These are phyloP conservation scores for Tympanuchus pallidicinctus DNA, from an alignment of 2,113 vertebrate genomes.

Conservation along the genomic window DNA sequence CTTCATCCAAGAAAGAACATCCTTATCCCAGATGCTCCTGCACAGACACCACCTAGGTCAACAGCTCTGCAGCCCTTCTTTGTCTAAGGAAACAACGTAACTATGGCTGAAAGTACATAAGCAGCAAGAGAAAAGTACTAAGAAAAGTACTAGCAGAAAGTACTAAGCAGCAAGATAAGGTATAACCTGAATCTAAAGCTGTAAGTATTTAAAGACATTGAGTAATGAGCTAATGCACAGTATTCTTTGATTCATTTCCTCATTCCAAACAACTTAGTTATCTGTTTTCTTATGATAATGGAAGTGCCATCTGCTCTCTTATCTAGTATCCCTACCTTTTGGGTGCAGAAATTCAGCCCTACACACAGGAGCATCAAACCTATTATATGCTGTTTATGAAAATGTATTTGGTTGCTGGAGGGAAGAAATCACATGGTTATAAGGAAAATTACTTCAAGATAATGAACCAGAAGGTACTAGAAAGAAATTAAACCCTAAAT, in stretches of 20 bases:
- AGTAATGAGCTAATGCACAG: neutral
- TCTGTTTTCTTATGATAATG: neutral
- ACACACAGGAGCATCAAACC: neutral
- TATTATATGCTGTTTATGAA: neutral
- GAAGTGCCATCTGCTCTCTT: conserved; percentile 10
- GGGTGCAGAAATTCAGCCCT: neutral
- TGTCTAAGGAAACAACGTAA: neutral
- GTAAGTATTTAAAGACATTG: neutral
- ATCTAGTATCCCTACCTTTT: neutral
- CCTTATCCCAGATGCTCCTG: neutral
- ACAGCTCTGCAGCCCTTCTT: neutral
- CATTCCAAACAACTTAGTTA: neutral
- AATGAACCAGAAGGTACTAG: neutral
- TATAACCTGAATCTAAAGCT: neutral
- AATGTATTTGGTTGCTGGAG: neutral
- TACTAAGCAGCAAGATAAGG: neutral
- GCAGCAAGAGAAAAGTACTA: neutral
- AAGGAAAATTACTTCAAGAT: neutral
- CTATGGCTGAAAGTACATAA: neutral
- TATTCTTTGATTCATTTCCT: neutral
- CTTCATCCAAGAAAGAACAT: neutral
- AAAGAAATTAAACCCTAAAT: neutral
- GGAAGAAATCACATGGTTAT: neutral
- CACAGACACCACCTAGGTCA: neutral
- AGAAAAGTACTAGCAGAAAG: neutral